Base-by-base conservation (phyloP, 2,113 vertebrate genomes). In the Sceloporus tristichus region DNA sequence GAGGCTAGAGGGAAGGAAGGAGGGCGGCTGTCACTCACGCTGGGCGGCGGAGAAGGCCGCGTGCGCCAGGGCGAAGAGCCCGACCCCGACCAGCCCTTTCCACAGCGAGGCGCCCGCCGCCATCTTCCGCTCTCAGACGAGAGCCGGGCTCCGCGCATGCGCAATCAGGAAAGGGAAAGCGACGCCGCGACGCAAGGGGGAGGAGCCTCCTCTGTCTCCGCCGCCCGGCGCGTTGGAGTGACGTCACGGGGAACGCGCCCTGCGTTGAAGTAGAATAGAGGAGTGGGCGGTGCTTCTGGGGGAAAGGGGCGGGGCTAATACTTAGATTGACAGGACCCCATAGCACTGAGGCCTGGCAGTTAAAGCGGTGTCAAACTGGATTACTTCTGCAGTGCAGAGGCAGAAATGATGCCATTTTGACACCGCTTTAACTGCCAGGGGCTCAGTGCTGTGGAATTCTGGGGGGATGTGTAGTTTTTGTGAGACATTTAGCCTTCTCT, bases 41-140 rank as follows among this genome's bases (percentile, higher is more conserved):
- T 99, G 98, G 86, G 98, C 98, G 53, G 98, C 98, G 19, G 98
- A 99, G 93, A 99, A 99, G 85, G 98, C 98, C 53, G 98, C 98
- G 70, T 99, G 98, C 56, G 98, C 98, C 95, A 99, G 94, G 9
- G 98, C 98, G 90, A 99, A 98, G 2, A 99, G 97, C 85, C 98
- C 98, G 68, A 99, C 88, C 53, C 98, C 98, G 91, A 99, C 98
- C 87, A 99, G 95, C 93, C 98, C 98, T 97, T 99, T 99, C 98
- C 98, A 99, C 82, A 98, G 96, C 88, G 98, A 98, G 90, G 97
- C 98, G 82, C 97, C 98, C 98, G 98, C 98, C 94, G 98, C 97
- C 65, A 27, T 29, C 59, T 87, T 85, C 87, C 91, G 25, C 68
- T 27, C 90, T 71, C 88, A 71, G 85, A 73, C 87, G 73, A 42